phyloP scores from a whole-genome alignment of 2,113 vertebrate genomes.

The Ptyas mucosa region DNA sequence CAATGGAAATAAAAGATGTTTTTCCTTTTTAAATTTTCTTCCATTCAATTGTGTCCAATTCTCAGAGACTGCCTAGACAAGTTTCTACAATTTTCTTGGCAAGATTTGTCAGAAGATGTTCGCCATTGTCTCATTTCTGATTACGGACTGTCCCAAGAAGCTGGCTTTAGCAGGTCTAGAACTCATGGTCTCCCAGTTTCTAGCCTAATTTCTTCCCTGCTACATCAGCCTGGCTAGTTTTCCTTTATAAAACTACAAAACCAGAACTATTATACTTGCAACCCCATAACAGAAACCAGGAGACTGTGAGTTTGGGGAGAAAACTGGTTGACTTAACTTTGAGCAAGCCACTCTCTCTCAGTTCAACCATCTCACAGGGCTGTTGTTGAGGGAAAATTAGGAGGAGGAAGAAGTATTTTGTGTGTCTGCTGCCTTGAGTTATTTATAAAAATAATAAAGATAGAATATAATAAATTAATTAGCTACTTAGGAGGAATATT shows the following conservation, averaged over 20 bases:
- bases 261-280: not conserved
- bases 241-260: not conserved
- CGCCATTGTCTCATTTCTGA: not conserved
- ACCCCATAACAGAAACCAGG: not conserved
- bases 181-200: not conserved
- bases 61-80: not conserved
- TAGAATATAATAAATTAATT: not conserved
- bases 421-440: not conserved
- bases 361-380: not conserved
- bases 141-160: not conserved
- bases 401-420: not conserved
- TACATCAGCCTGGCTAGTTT: not conserved
- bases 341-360: not conserved
- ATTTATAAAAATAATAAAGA: not conserved
- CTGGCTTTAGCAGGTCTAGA: not conserved
- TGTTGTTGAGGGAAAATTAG: not conserved
- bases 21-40: not conserved
- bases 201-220: not conserved
- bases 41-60: not conserved
- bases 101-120: not conserved
- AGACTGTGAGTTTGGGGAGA: not conserved
- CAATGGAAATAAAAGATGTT: not conserved
- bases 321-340: not conserved
- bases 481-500: not conserved
- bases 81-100: not conserved